phyloP scores from a whole-genome alignment of 2,888 invertebrate genomes.

The Tipula helvola region DNA sequence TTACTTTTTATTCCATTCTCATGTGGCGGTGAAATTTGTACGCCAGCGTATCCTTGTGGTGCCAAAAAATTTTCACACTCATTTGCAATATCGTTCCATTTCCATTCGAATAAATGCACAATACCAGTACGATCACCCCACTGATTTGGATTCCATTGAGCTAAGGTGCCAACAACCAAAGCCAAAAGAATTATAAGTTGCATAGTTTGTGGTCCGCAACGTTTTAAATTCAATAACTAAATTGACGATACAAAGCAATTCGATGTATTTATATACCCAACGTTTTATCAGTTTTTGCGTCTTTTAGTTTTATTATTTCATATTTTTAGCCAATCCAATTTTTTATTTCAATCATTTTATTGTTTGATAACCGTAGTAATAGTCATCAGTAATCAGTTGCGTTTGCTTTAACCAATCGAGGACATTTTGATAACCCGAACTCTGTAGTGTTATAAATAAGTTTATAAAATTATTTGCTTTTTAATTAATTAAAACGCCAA shows the following conservation, averaged over 20 bases:
- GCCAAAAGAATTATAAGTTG: not conserved
- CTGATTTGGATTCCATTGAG: conserved; percentile 45
- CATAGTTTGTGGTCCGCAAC: not conserved
- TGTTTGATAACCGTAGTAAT: too few species aligned
- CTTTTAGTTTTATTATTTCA: too few species aligned
- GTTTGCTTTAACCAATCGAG: too few species aligned
- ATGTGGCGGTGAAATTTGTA: conserved; percentile 38
- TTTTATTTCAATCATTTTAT: too few species aligned
- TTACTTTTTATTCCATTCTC: conserved; percentile 34
- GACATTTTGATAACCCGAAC: too few species aligned
- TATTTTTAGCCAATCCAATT: too few species aligned
- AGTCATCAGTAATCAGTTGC: too few species aligned
- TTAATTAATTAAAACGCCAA: too few species aligned
- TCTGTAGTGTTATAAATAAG: too few species aligned
- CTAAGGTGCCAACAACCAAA: conserved; percentile 16
- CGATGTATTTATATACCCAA: not conserved
- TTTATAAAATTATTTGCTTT: too few species aligned
- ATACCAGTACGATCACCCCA: conserved; percentile 47
- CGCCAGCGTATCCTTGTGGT: conserved; percentile 58
- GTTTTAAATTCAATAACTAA: not conserved
- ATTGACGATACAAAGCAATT: not conserved
- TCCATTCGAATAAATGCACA: conserved; percentile 73
- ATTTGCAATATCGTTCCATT: conserved; percentile 62
- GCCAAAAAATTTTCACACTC: conserved; percentile 70
- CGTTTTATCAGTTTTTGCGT: not conserved